Percentiles rank a stretch among this genome's conserved stretches.
Evolutionary conservation across 2,113 vertebrate genomes (phyloP).

Genomic region (human (Homo sapiens)): GRCh38 chr6:149697001-149697500

Average conservation of each 20-base stretch:
- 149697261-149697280: neutral
- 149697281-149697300: constrained; percentile 23
- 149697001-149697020: neutral
- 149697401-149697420: neutral
- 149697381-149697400: neutral
- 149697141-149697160: neutral
- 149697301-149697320: neutral
- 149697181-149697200: neutral
- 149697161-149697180: neutral
- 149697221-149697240: neutral
- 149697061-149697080: neutral
- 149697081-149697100: constrained; percentile 28
- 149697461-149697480: neutral
- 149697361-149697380: neutral
- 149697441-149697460: neutral
- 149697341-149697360: neutral
- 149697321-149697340: neutral
- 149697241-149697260: neutral
- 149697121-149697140: constrained; percentile 21
- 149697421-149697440: constrained; percentile 21
- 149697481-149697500: neutral
- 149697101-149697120: constrained; percentile 30
- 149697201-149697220: neutral
- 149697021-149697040: neutral
- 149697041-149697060: neutral